Base-by-base conservation (phyloP, 2,888 invertebrate genomes). In the Germaria angustata region DNA sequence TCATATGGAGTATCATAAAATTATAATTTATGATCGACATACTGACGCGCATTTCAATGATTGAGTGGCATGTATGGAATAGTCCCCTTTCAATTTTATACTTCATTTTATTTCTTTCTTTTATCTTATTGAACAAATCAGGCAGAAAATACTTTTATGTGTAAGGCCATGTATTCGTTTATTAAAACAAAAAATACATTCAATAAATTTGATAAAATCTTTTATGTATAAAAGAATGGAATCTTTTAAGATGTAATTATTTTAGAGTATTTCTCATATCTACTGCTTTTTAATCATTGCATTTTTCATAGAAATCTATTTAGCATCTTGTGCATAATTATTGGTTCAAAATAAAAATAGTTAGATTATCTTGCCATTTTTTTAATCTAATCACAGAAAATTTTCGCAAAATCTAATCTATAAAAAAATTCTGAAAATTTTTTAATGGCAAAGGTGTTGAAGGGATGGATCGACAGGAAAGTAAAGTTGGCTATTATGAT, bases 21-120 rank as follows among this genome's bases (percentile, higher is more conserved):
- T 85, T 85, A 85, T 81, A 79, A 84, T 85, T 85, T 85, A 85
- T 80, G 84, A 80, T 78, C 82, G 73, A 80, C 68, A 80, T 69
- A 65, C 75, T 78, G 78, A 79, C 73, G 69, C 65, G 59, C 46
- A 73, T 82, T 82, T 69, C 65, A 80, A 77, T 77, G 82, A 83
- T 83, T 76, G 66, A 83, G 82, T 71, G 59, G 59, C 57, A 46
- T 49, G 59, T 59, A 46, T 55, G 65, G n/a, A 66, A 46, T 63
- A 53, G 59, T 65, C 39, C 51, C 80, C 41, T 55, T 66, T 55
- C 22, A 55, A 44, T 55, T 73, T 51, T 71, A 34, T 32, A 28
- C 28, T 17, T 53, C 32, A 0, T 9, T 15, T 68, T 36, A 39
- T 55, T 46, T 55, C 44, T 49, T 59, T 17, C 4, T n/a, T 68